Evolutionary conservation across 2,888 invertebrate species (phyloP).

Genomic region (Tenthredo notha): DNA sequence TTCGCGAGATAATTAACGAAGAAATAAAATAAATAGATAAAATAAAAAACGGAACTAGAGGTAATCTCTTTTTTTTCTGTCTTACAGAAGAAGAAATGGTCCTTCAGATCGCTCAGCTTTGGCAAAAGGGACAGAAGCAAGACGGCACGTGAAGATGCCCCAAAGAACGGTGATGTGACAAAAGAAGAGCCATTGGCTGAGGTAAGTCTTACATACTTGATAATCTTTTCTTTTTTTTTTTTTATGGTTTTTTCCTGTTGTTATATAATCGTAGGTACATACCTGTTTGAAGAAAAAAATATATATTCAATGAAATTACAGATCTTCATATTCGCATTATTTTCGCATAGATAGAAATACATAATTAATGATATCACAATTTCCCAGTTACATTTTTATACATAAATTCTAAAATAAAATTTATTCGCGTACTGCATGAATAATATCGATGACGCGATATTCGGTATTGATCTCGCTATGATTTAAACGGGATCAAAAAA

Average conservation of each 20-base stretch:
- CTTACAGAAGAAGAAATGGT: constrained; percentile 92
- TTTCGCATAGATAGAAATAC: too few species aligned
- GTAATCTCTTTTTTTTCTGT: constrained; percentile 46
- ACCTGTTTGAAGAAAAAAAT: not conserved
- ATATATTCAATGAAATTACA: too few species aligned
- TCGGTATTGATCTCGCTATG: too few species aligned
- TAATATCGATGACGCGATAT: too few species aligned
- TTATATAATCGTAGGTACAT: not conserved
- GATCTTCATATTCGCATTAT: not conserved
- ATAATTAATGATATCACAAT: not conserved
- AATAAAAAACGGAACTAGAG: not conserved
- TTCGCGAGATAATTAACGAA: not conserved
- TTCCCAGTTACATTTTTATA: not conserved
- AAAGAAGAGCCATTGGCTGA: constrained; percentile 82
- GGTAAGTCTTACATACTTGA: constrained; percentile 77
- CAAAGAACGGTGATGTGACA: constrained; percentile 82
- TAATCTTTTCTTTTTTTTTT: not conserved
- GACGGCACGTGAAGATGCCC: constrained; percentile 84
- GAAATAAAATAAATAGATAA: not conserved
- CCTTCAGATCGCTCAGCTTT: constrained; percentile 92
- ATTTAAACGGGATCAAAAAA: not conserved
- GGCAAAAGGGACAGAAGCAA: constrained; percentile 93
- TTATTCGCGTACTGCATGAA: too few species aligned
- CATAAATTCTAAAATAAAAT: too few species aligned
- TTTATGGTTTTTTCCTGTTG: not conserved